phyloP scores from a whole-genome alignment of 2,797 vertebrate species.

The Phataginus tricuspis region DNA sequence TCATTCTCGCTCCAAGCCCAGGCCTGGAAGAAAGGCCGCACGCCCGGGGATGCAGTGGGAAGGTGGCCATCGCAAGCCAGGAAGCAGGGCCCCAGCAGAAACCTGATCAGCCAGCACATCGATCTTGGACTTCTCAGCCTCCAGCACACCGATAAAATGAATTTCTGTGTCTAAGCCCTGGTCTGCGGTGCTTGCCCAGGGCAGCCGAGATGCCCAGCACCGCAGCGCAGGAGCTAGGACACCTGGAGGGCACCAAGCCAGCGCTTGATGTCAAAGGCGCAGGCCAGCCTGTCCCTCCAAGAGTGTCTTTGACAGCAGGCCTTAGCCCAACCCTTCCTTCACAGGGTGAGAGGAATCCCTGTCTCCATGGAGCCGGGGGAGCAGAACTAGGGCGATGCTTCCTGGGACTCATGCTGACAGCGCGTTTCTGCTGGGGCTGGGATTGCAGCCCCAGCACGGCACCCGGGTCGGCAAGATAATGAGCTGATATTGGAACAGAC shows the following conservation, averaged over 20 bases:
- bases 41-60: neutral
- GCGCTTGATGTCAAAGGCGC: neutral
- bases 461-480: accelerated
- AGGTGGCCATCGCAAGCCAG: neutral
- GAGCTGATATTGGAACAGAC: no score
- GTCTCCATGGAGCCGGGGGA: neutral
- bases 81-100: neutral
- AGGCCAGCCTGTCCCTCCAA: neutral
- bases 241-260: no score
- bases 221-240: neutral
- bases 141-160: neutral
- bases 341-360: no score
- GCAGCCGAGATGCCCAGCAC: neutral
- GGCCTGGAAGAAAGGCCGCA: accelerated
- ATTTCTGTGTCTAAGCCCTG: neutral
- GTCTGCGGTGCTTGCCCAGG: accelerated
- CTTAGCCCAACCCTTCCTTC: neutral
- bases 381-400: neutral
- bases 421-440: accelerated
- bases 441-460: accelerated
- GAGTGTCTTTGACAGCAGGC: neutral
- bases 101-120: accelerated
- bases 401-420: neutral
- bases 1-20: neutral
- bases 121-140: neutral